Evolutionary conservation across 2,888 invertebrate species (phyloP).

Genomic region (Litoditis marina): DNA sequence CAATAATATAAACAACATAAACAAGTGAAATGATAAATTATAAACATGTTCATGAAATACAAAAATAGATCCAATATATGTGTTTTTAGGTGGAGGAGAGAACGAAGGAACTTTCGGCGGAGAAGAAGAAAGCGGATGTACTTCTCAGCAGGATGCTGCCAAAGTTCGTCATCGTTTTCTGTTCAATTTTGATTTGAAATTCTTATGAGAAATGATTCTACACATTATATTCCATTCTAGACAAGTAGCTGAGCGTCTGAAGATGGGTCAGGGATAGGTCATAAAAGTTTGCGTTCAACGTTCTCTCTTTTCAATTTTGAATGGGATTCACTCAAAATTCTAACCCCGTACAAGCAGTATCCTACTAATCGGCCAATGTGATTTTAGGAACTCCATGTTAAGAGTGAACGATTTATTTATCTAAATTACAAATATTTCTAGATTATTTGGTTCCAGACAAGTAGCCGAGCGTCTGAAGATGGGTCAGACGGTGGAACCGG

Average conservation of each 20-base stretch:
- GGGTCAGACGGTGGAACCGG: conserved; percentile 57
- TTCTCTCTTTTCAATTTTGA: no score
- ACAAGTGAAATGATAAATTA: no score
- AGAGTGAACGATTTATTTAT: no score
- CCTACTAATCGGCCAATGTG: no score
- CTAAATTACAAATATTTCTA: no score
- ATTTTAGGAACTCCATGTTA: no score
- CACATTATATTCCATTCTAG: conserved; percentile 29
- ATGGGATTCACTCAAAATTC: not conserved
- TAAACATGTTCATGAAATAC: no score
- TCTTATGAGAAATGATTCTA: not conserved
- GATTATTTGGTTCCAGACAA: conserved; percentile 41
- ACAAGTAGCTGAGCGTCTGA: conserved; percentile 57
- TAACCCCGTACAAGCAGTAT: no score
- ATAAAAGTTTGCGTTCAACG: no score
- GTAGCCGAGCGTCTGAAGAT: conserved; percentile 56
- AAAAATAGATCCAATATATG: no score
- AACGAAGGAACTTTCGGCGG: conserved; percentile 51
- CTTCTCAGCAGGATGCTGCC: conserved; percentile 55
- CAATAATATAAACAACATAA: no score
- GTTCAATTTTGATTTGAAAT: no score
- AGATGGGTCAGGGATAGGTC: conserved; percentile 55
- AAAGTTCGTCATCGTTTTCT: conserved; percentile 19
- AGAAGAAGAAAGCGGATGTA: conserved; percentile 56
- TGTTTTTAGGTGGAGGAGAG: conserved; percentile 52